Percentiles rank a stretch among this genome's conserved stretches.
These are phyloP conservation scores for Galerucella pusilla DNA, from an alignment of 2,888 invertebrate genomes.

Conservation along the genomic window DNA sequence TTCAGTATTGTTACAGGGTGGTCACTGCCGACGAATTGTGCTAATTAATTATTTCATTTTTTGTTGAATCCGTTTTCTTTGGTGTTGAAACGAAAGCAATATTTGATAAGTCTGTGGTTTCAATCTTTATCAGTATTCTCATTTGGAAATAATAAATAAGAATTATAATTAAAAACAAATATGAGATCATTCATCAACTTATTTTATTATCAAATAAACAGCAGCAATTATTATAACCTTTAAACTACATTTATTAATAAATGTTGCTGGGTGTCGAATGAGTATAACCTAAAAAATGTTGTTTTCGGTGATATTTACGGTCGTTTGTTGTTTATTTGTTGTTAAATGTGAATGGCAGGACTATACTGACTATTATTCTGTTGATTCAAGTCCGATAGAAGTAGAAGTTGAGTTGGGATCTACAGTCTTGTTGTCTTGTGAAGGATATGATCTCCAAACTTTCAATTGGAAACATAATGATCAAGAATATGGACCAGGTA, in stretches of 20 bases:
- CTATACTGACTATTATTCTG: conserved; percentile 9
- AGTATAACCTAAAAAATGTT: not conserved
- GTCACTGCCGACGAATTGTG: too few relatives aligned
- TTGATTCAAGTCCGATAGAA: not conserved
- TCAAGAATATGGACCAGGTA: not conserved
- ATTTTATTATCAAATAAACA: not conserved
- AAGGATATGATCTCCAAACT: not conserved
- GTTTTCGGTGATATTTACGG: not conserved
- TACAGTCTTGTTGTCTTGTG: not conserved
- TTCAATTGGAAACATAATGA: not conserved
- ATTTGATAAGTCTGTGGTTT: not conserved
- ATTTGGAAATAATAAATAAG: not conserved
- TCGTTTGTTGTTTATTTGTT: not conserved
- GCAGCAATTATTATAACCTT: not conserved
- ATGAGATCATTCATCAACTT: not conserved
- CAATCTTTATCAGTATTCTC: not conserved
- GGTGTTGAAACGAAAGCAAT: not conserved
- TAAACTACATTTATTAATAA: not conserved
- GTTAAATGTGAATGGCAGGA: not conserved
- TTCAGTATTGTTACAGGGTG: too few relatives aligned
- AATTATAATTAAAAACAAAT: not conserved
- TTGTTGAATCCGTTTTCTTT: too few relatives aligned
- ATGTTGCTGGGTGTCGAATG: not conserved
- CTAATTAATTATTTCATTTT: too few relatives aligned
- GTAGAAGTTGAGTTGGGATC: not conserved